Evolutionary conservation across 2,888 invertebrate species (phyloP).

Genomic region (Alitta virens): DNA sequence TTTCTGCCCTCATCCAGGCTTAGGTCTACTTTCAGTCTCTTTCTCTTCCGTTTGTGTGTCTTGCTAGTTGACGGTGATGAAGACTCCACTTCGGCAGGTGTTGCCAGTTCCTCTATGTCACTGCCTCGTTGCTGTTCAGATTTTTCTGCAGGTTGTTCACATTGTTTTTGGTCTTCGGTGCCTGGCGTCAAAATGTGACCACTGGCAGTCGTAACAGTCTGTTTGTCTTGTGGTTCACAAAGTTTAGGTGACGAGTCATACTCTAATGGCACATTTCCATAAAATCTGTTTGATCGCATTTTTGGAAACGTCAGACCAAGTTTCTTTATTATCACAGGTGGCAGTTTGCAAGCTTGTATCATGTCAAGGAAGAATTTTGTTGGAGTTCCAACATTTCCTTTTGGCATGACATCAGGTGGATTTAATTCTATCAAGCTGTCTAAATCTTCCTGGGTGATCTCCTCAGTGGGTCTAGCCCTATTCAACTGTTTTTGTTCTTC

Average conservation of each 20-base stretch:
- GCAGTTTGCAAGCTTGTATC: constrained; percentile 59
- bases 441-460: constrained; percentile 44
- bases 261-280: constrained; percentile 58
- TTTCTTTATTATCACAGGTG: constrained; percentile 58
- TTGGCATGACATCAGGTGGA: constrained; percentile 57
- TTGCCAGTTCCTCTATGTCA: too few relatives aligned
- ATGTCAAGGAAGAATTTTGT: constrained; percentile 58
- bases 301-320: constrained; percentile 55
- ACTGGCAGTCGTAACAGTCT: too few relatives aligned
- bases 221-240: too few relatives aligned
- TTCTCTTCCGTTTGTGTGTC: too few relatives aligned
- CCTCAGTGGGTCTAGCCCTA: constrained; percentile 34
- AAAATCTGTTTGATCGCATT: constrained; percentile 50
- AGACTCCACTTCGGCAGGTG: too few relatives aligned
- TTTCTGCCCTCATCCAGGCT: too few relatives aligned
- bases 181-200: too few relatives aligned
- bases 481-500: constrained; percentile 40
- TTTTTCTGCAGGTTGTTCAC: too few relatives aligned
- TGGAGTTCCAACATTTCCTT: constrained; percentile 64
- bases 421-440: constrained; percentile 45
- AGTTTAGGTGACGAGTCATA: constrained; percentile 35
- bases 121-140: too few relatives aligned
- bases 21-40: too few relatives aligned
- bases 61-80: too few relatives aligned
- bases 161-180: too few relatives aligned